Base-by-base conservation (phyloP, 2,113 vertebrate species). In the Plotosus lineatus region DNA sequence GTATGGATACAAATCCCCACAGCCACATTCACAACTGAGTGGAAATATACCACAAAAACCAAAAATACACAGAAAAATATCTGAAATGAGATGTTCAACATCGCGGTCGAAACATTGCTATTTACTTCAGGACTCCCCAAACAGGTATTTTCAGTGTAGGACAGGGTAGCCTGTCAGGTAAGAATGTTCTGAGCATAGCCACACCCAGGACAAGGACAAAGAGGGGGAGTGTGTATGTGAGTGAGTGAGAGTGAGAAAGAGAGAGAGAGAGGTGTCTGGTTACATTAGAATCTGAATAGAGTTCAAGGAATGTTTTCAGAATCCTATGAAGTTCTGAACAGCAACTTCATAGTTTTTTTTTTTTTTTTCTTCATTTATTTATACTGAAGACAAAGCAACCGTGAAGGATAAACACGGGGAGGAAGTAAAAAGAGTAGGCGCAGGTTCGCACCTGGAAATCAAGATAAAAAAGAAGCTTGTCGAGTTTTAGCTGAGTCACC, bases 241-340 rank as follows among this genome's bases (percentile, higher is more conserved):
- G 12, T 56, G 19, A 28, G 14, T 46, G 21, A n/a, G 12, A 55
- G 9, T n/a, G n/a, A n/a, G n/a, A n/a, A n/a, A n/a, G n/a, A n/a
- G n/a, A n/a, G n/a, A n/a, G n/a, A n/a, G n/a, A n/a, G 46, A 60
- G 72, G 78, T 74, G 23, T 84, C 17, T 6, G 12, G 38, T 84
- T 81, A 55, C 83, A 66, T 66, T 63, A 55, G 79, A 80, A 84
- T 44, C 51, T 15, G 6, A 66, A 42, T 21, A 38, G 42, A 6
- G 51, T 26, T 26, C 40, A 61, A 28, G 51, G 61, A 65, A 61
- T 1, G 3, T 12, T 56, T 75, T 58, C 51, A 15, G 26, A 60
- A 74, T 65, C 46, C 44, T 68, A 9, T 68, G 44, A 6, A 44
- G 6, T 36, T 50, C 42, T 55, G 61, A 77, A 42, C 21, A n/a